phyloP scores from a whole-genome alignment of 2,797 vertebrate genomes.

The Phaenicophaeus curvirostris region DNA sequence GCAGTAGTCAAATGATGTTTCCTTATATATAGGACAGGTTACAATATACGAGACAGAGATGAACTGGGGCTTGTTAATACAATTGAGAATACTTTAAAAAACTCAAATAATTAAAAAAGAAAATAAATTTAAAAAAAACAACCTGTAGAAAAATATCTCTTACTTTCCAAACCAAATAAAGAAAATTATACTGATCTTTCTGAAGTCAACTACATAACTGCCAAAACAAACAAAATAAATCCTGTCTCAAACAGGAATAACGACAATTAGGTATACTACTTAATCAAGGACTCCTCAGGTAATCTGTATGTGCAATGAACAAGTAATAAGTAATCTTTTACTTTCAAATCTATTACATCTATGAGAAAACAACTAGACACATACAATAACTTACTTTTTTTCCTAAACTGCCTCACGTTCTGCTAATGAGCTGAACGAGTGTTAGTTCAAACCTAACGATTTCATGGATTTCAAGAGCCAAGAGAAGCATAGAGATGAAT shows the following conservation, averaged over 20 bases:
- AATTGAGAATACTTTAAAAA: neutral
- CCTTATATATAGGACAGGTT: neutral
- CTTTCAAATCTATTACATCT: neutral
- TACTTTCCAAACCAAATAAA: neutral
- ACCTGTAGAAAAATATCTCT: neutral
- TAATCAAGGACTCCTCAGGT: neutral
- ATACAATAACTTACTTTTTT: neutral
- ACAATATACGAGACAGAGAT: neutral
- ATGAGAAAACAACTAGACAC: neutral
- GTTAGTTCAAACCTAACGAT: constrained; percentile 35
- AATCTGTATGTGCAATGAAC: neutral
- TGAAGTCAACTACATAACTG: neutral
- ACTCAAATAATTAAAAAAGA: neutral
- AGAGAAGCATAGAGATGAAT: neutral
- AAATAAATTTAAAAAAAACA: accelerated
- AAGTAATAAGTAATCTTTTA: neutral
- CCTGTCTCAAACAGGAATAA: neutral
- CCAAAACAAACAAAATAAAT: neutral
- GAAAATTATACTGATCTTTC: neutral
- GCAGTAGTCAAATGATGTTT: neutral
- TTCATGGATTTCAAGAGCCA: constrained; percentile 24
- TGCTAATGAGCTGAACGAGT: neutral
- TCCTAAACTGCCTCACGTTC: neutral
- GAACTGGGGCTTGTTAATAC: neutral
- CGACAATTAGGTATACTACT: neutral